Evolutionary conservation across 1,140 invertebrate species (phyloP).

Genomic region (Zophobas morio): DNA sequence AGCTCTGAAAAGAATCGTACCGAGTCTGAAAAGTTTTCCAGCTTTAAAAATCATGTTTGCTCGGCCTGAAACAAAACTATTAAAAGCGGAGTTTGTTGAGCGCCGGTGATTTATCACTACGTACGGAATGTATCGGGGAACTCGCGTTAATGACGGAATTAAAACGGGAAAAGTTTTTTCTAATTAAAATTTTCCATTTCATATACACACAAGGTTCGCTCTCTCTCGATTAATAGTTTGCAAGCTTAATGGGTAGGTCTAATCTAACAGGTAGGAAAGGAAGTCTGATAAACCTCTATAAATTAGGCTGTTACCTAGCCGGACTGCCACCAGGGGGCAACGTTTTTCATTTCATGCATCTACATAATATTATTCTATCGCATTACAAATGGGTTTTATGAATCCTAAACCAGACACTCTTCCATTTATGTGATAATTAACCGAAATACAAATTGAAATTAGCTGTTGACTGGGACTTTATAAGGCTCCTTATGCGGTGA

Average conservation of each 20-base stretch:
- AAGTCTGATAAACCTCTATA: conserved; percentile 53
- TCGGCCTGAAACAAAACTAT: conserved; percentile 36
- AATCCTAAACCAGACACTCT: conserved; percentile 52
- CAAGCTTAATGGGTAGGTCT: conserved; percentile 18
- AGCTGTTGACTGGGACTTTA: conserved; percentile 54
- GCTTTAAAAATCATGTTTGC: conserved; percentile 37
- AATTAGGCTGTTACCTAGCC: conserved; percentile 52
- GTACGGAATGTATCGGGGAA: neutral
- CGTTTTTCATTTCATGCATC: conserved; percentile 58
- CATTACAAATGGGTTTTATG: conserved; percentile 53
- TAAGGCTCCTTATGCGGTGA: conserved; percentile 33
- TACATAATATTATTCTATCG: conserved; percentile 53
- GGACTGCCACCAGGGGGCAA: conserved; percentile 52
- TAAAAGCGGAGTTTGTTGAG: conserved; percentile 10
- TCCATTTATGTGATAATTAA: conserved; percentile 60
- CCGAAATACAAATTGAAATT: conserved; percentile 59
- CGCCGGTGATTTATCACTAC: conserved; percentile 26
- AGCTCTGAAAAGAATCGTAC: conserved; percentile 49
- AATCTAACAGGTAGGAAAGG: conserved; percentile 51
- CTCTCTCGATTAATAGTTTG: conserved; percentile 23
- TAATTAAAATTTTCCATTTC: conserved; percentile 33
- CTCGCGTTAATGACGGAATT: conserved; percentile 2
- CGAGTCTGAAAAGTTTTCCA: conserved; percentile 47
- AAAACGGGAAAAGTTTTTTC: conserved; percentile 9
- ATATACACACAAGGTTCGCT: neutral